These are phyloP conservation scores for Cantharis nigra DNA, from an alignment of 2,888 invertebrate genomes.

Conservation along the genomic window DNA sequence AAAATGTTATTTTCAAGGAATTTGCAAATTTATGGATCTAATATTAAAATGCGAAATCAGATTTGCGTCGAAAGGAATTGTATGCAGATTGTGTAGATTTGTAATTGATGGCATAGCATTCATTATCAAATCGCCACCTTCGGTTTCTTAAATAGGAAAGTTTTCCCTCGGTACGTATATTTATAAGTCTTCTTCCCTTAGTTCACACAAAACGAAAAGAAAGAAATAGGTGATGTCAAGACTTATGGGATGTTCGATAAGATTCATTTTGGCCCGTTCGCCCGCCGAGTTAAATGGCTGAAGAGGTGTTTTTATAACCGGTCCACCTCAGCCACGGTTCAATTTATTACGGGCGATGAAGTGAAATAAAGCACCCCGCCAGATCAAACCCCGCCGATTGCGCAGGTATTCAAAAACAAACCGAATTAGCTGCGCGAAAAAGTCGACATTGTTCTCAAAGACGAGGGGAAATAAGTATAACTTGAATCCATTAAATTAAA, in stretches of 20 bases:
- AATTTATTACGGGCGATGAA: slow-evolving; percentile 50
- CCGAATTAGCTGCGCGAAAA: slow-evolving; percentile 41
- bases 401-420: slow-evolving; percentile 44
- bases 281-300: slow-evolving; percentile 52
- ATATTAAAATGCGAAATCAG: slow-evolving; percentile 3
- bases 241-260: slow-evolving; percentile 60
- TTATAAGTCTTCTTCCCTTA: slow-evolving; percentile 54
- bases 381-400: slow-evolving; percentile 50
- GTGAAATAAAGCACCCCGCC: slow-evolving; percentile 46
- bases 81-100: slow-evolving; percentile 23
- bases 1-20: background rate
- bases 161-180: slow-evolving; percentile 57
- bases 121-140: slow-evolving; percentile 43
- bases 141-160: slow-evolving; percentile 56
- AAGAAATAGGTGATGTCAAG: slow-evolving; percentile 60
- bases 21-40: background rate
- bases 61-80: slow-evolving; percentile 4
- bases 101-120: slow-evolving; percentile 42
- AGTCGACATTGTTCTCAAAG: slow-evolving; percentile 32
- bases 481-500: slow-evolving; percentile 38
- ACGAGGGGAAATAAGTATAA: slow-evolving; percentile 33
- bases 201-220: slow-evolving; percentile 53
- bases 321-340: slow-evolving; percentile 48
- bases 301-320: slow-evolving; percentile 53
- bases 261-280: slow-evolving; percentile 56